Evolutionary conservation across 1,140 invertebrate genomes (phyloP), one percentile per base, ranked within the genome.

Genomic region (Cephus cinctus): DNA sequence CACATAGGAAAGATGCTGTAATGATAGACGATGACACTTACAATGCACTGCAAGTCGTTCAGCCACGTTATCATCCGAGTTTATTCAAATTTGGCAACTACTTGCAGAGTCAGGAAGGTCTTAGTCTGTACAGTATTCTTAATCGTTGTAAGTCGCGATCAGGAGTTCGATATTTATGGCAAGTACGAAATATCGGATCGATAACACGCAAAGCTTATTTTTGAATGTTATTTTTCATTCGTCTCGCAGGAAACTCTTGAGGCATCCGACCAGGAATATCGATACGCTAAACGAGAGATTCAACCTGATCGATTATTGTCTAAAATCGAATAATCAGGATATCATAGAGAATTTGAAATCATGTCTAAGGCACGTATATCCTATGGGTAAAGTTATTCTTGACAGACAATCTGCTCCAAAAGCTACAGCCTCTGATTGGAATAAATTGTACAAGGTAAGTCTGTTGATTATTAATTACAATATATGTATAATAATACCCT

Each of bases 21-120:
- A 81, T 82, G 53, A 78, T 92, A 6, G 87, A 91, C 69, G 79
- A 84, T 31, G 83, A 85, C 53, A 85, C 85, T 2, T 89, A 84
- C 61, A 80, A 81, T 46, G 82, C 84, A 9, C 67, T 94, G 6
- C 85, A 91, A 73, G 86, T 94, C 34, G 89, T 92, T 60, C 81
- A 82, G 32, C 76, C 80, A 16, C 78, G 82, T 31, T 73, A 81
- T n/a, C 89, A 92, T 69, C 89, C 90, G 5, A 87, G 88, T 50
- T 78, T 80, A 14, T 89, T 86, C 57, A 91, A 90, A 67, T 78
- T 80, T 32, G 82, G 83, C 6, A 67, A 73, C n/a, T 65, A 65
- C 14, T 78, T 78, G 16, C 77, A 70, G 47, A 77, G 66, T 41
- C 84, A 82, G 61, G 86, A 90, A 67, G 87, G 86, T 0, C 73